These are phyloP conservation scores for Misgurnus anguillicaudatus DNA, from an alignment of 2,113 vertebrate genomes.

Conservation along the genomic window DNA sequence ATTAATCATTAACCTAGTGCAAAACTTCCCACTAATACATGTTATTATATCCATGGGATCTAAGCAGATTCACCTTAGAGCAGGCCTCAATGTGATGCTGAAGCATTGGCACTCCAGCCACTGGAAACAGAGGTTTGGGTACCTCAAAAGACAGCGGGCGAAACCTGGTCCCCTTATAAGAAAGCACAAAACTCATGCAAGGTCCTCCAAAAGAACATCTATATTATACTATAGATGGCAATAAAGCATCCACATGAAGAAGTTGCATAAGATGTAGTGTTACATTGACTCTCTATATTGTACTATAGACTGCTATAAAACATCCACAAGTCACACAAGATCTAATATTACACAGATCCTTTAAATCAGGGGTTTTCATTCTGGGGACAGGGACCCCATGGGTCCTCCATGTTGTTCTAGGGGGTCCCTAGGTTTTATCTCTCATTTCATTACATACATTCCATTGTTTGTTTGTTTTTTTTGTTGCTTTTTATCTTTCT, in stretches of 20 bases:
- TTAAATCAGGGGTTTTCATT: too few species aligned
- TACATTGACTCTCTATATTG: neutral
- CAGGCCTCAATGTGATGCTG: conserved; percentile 97
- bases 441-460: too few species aligned
- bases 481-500: too few species aligned
- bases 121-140: conserved; percentile 94
- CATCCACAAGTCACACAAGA: neutral
- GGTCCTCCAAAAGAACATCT: too few species aligned
- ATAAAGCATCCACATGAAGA: neutral
- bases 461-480: too few species aligned
- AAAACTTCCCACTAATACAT: neutral
- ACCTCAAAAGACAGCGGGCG: conserved; percentile 96
- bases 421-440: too few species aligned
- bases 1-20: neutral
- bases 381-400: too few species aligned
- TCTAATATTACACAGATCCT: too few species aligned
- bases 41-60: neutral
- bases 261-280: neutral
- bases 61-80: conserved; percentile 76
- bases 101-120: conserved; percentile 96
- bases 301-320: too few species aligned
- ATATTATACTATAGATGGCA: neutral
- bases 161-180: conserved; percentile 83
- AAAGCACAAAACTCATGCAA: neutral
- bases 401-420: too few species aligned